Evolutionary conservation across 1,140 invertebrate genomes (phyloP).

Genomic region (Araneus ventricosus): DNA sequence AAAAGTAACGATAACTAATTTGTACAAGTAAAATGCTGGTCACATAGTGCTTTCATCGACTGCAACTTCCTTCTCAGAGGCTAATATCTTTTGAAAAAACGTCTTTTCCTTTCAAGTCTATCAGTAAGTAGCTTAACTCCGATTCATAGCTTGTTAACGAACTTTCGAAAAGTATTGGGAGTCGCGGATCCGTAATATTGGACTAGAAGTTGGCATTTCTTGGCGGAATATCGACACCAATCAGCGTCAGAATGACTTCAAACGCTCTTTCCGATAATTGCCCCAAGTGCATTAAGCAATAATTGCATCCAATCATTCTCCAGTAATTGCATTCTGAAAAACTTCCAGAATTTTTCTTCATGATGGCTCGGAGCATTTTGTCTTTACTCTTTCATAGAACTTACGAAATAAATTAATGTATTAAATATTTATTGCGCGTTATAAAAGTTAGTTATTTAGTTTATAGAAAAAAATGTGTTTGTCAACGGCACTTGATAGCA

Average conservation of each 20-base stretch:
- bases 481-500: too few species aligned
- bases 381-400: too few species aligned
- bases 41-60: too few species aligned
- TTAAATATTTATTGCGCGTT: too few species aligned
- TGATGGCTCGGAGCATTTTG: too few species aligned
- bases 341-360: too few species aligned
- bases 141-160: neutral
- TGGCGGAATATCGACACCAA: conserved; percentile 2
- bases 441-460: too few species aligned
- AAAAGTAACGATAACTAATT: too few species aligned
- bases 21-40: too few species aligned
- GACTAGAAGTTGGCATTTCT: neutral
- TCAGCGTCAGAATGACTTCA: neutral
- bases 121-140: neutral
- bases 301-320: neutral
- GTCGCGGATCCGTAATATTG: neutral
- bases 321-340: neutral
- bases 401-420: too few species aligned
- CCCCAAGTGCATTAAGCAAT: neutral
- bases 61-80: neutral
- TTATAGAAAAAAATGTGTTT: too few species aligned
- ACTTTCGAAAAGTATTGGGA: neutral
- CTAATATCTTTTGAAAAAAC: neutral
- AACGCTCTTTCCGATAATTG: neutral
- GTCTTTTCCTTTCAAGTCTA: neutral